A percentile compares a stretch with the other conserved stretches of the same genome.
Conservation (phyloP, 2,113 vertebrate genomes). For the Sinocyclocheilus maitianheensis region DNA sequence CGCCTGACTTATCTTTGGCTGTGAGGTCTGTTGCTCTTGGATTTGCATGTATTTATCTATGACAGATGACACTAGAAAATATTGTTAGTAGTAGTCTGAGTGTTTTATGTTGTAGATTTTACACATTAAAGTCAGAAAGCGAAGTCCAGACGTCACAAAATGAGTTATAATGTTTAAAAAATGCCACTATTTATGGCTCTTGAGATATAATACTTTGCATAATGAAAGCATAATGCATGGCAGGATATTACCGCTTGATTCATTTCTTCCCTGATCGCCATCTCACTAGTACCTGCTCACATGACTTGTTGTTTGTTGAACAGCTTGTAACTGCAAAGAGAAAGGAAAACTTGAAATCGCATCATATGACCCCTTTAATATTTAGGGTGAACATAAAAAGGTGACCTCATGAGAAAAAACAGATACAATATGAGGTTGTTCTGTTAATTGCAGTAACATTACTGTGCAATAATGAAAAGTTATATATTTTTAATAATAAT, state of each 20-base stretch:
- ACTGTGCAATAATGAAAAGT: too few species aligned
- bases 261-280: not conserved
- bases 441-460: too few species aligned
- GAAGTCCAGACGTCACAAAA: not conserved
- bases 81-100: constrained; percentile 40
- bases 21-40: constrained; percentile 51
- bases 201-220: not conserved
- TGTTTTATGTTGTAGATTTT: constrained; percentile 24
- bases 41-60: constrained; percentile 45
- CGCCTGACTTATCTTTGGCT: constrained; percentile 50
- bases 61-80: constrained; percentile 53
- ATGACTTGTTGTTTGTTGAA: constrained; percentile 26
- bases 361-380: too few species aligned
- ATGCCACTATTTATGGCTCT: not conserved
- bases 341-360: too few species aligned
- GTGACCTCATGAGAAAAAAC: too few species aligned
- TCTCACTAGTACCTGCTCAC: constrained; percentile 18
- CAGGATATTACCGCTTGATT: not conserved
- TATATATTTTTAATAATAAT: too few species aligned
- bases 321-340: too few species aligned
- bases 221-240: not conserved
- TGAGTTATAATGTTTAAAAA: not conserved
- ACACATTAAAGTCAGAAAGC: not conserved
- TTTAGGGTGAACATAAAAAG: too few species aligned
- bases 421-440: too few species aligned